phyloP scores from a whole-genome alignment of 2,113 vertebrate genomes.

The Spermophilus dauricus region DNA sequence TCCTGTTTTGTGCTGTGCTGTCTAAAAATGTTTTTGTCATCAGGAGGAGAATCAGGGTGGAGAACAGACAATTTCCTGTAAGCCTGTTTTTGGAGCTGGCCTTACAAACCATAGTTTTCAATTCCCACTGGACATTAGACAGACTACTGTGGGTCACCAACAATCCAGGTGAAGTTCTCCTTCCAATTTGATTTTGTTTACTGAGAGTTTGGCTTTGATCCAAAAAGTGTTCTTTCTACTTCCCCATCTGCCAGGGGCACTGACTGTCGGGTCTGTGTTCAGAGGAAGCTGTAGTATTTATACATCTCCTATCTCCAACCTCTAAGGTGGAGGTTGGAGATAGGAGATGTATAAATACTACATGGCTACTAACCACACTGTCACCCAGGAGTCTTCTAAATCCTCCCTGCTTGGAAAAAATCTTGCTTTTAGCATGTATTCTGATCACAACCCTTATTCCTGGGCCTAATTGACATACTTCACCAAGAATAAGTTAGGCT shows the following conservation, averaged over 20 bases:
- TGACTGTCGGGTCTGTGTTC: neutral
- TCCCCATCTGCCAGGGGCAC: neutral
- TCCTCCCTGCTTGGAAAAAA: neutral
- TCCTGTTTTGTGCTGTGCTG: neutral
- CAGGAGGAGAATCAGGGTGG: neutral
- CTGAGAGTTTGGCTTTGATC: neutral
- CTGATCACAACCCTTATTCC: neutral
- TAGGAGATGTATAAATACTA: neutral
- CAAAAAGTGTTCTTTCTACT: neutral
- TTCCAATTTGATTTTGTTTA: neutral
- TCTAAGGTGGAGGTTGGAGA: too few species aligned
- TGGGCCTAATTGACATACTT: neutral
- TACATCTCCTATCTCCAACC: too few species aligned
- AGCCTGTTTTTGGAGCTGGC: neutral
- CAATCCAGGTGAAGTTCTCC: neutral
- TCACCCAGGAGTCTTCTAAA: neutral
- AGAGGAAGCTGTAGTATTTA: neutral
- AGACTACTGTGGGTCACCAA: neutral
- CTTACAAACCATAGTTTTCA: neutral
- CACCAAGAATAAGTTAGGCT: neutral
- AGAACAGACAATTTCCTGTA: neutral
- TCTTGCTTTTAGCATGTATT: neutral
- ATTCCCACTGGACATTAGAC: neutral
- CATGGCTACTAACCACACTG: too few species aligned
- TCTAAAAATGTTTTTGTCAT: neutral